Evolutionary conservation across 2,888 invertebrate genomes (phyloP).

Genomic region (Euphydryas editha): DNA sequence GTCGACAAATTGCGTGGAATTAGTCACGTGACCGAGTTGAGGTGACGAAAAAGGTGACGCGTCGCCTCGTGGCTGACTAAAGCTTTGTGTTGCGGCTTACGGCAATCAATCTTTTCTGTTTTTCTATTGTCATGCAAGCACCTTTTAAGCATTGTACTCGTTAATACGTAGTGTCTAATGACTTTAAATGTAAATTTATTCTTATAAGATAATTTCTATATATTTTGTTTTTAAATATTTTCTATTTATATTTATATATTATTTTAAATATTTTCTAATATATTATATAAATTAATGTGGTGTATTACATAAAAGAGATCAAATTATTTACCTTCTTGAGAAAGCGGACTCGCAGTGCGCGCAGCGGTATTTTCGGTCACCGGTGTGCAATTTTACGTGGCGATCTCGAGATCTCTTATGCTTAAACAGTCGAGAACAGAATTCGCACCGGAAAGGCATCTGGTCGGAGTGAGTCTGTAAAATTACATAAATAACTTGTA

Average conservation of each 20-base stretch:
- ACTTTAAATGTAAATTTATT: constrained; percentile 19
- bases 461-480: constrained; percentile 96
- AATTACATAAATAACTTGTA: constrained; percentile 40
- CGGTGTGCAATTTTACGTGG: constrained; percentile 96
- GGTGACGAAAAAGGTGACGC: constrained; percentile 83
- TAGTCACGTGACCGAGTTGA: constrained; percentile 79
- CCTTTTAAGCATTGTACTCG: constrained; percentile 54
- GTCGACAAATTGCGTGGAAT: constrained; percentile 80
- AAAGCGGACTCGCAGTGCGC: constrained; percentile 96
- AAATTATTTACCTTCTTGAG: constrained; percentile 90
- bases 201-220: constrained; percentile 4
- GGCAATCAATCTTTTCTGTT: constrained; percentile 72
- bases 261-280: not conserved
- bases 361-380: constrained; percentile 95
- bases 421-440: constrained; percentile 96
- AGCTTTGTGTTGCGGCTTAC: constrained; percentile 63
- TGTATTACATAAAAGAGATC: not conserved
- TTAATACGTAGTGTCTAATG: constrained; percentile 51
- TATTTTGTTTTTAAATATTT: not conserved
- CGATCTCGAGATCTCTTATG: constrained; percentile 97
- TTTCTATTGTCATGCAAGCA: constrained; percentile 67
- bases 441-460: constrained; percentile 96
- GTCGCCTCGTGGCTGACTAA: constrained; percentile 60
- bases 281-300: no score
- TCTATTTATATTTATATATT: not conserved